Evolutionary conservation across 2,113 vertebrate genomes (phyloP), one percentile per base, ranked within the genome.

Genomic region (Megaceryle maxima): DNA sequence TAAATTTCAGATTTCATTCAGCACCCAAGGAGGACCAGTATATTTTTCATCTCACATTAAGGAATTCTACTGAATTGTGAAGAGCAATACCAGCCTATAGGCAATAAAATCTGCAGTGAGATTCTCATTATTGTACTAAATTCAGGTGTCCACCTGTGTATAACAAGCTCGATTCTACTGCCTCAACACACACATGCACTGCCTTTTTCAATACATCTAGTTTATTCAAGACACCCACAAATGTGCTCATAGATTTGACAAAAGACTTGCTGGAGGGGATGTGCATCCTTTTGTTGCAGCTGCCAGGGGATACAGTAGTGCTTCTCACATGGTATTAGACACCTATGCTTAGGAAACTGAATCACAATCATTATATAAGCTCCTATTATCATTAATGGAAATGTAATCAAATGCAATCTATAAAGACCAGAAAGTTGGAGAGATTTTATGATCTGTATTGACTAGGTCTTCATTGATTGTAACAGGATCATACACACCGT

Each of bases 371-470:
- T 75, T 83, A 63, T 64, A 81, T 84, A 95, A 91, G 69, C 43
- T 81, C 76, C 64, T 16, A 28, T 91, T 92, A 78, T 88, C 39
- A 4, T 90, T 95, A 93, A 92, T 72, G 86, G 88, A 90, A 69
- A 60, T 33, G 31, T 25, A 92, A 78, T 96, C 94, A 81, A 81
- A 91, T 96, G 46, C 9, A 41, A 87, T 91, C 94, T 70, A 87
- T 88, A 81, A 88, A 83, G 86, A 93, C 72, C 72, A 94, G 60
- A 87, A 64, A 87, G 64, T 46, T 83, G 66, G 29, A 77, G 39
- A 83, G 37, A 78, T 35, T 88, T 57, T 86, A 64, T 90, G 72
- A 88, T 88, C 75, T 75, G 29, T 84, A 94, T 95, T 87, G 92
- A 92, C 19, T 43, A 67, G 46, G 9, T 43, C 80, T 75, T 75